phyloP scores from a whole-genome alignment of 1,140 invertebrate species.

The Neodiprion virginianus region DNA sequence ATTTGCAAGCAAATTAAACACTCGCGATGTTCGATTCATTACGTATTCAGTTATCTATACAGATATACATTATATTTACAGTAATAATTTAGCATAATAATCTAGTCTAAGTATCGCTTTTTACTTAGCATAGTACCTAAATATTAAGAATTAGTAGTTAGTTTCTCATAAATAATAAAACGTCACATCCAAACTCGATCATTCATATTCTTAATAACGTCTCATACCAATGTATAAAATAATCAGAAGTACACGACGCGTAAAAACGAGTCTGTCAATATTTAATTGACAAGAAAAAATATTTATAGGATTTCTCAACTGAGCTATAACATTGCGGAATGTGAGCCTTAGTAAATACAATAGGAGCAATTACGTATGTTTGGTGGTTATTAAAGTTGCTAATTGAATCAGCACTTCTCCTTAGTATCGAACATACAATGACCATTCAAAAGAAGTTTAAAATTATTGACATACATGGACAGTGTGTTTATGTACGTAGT shows the following conservation, averaged over 20 bases:
- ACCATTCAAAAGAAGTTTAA: not conserved
- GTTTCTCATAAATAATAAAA: not conserved
- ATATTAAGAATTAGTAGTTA: not conserved
- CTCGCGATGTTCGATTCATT: not conserved
- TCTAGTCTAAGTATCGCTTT: not conserved
- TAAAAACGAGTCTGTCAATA: not conserved
- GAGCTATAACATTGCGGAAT: not conserved
- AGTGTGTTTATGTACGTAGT: not conserved
- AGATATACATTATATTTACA: constrained; percentile 22
- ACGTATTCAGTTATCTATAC: not conserved
- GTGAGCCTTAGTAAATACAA: not conserved
- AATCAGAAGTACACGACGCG: not conserved
- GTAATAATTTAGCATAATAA: constrained; percentile 23
- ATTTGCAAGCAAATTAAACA: not conserved
- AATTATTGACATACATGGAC: not conserved
- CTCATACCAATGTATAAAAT: not conserved
- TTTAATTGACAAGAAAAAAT: not conserved
- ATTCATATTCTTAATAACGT: not conserved
- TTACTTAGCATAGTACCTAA: not conserved
- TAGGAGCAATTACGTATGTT: not conserved
- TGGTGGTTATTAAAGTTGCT: not conserved
- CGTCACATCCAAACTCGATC: not conserved
- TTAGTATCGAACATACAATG: not conserved
- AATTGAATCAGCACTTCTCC: not conserved
- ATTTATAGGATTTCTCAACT: not conserved